A percentile compares a stretch with the other conserved stretches of the same genome.
phyloP scores from a whole-genome alignment of 2,113 vertebrate species.

The Channa maculata region DNA sequence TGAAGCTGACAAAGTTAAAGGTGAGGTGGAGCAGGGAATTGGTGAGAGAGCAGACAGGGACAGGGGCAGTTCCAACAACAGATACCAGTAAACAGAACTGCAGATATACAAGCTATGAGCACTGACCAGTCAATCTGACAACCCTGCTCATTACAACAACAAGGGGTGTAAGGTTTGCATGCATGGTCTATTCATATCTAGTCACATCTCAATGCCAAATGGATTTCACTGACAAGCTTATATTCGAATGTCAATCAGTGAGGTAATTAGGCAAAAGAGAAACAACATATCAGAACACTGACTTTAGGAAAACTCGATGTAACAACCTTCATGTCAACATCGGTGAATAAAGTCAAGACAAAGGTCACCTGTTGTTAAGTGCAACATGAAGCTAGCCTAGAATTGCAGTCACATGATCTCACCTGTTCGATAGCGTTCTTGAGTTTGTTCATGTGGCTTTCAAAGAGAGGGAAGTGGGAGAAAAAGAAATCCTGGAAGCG shows the following conservation, averaged over 20 bases:
- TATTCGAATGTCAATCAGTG: background rate
- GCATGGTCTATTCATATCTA: slow-evolving; percentile 27
- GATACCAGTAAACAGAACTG: slow-evolving; percentile 45
- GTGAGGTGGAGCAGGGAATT: slow-evolving; percentile 18
- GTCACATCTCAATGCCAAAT: slow-evolving; percentile 22
- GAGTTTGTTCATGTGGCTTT: slow-evolving; percentile 99
- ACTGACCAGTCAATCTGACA: slow-evolving; percentile 30
- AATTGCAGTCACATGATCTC: background rate
- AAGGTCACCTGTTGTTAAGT: background rate
- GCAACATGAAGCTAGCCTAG: background rate
- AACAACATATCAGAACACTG: background rate
- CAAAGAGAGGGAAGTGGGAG: slow-evolving; percentile 98
- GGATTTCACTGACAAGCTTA: slow-evolving; percentile 20
- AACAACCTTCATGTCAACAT: too few relatives aligned
- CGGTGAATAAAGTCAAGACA: background rate
- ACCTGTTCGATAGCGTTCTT: slow-evolving; percentile 99
- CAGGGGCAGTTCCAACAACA: slow-evolving; percentile 16
- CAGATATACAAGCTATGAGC: slow-evolving; percentile 39
- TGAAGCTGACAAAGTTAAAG: slow-evolving; percentile 19
- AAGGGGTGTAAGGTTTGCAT: slow-evolving; percentile 4
- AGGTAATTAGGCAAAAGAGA: too few relatives aligned
- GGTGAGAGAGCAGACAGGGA: background rate
- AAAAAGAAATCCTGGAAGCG: slow-evolving; percentile 99
- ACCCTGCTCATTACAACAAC: slow-evolving; percentile 41
- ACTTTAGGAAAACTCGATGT: background rate